Base-by-base conservation (phyloP, 2,797 vertebrate genomes). In the Cuniculus paca region DNA sequence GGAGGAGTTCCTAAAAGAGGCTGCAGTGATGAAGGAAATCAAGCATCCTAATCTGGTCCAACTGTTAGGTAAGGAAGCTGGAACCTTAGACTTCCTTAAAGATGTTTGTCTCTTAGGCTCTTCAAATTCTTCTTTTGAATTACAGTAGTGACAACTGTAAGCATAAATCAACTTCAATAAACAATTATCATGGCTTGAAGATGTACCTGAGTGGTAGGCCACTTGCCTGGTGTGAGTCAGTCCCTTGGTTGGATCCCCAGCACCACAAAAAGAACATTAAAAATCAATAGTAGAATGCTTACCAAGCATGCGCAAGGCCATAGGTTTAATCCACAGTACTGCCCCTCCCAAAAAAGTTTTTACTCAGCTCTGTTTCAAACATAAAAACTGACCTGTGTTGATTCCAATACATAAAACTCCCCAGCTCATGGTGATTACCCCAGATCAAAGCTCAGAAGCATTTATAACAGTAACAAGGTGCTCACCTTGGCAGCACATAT, bases 11-110 rank as follows among this genome's bases (percentile, higher is more conserved):
- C 98, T 99, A 84, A 99, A 99, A 98, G 99, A 99, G 98, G 99
- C 99, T 65, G 99, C 99, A 50, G 99, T 99, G 82, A 99, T 99
- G 99, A 99, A 99, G 97, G 99, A 99, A 98, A 99, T 99, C 97
- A 99, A 99, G 98, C 99, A 99, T 82, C 99, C 99, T 85, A 99
- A 99, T 97, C 98, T 99, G 16, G 99, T 99, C 72, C 99, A 99
- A 54, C 97, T 99, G 50, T 89, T 99, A 97, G 99, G 99, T 99
- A 54, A 97, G 98, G 95, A 87, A 83, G 74, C 65, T 54, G 45
- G 14, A 50, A 92, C 48, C 42, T 5, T 7, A 80, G 63, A n/a
- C 65, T 45, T 68, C 72, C 93, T 28, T 61, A 70, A 2, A 56
- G 39, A 22, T 90, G 48, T 45, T 93, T 63, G 5, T 60, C 34